Evolutionary conservation across 2,113 vertebrate species (phyloP).

Genomic region (Pagrus major): DNA sequence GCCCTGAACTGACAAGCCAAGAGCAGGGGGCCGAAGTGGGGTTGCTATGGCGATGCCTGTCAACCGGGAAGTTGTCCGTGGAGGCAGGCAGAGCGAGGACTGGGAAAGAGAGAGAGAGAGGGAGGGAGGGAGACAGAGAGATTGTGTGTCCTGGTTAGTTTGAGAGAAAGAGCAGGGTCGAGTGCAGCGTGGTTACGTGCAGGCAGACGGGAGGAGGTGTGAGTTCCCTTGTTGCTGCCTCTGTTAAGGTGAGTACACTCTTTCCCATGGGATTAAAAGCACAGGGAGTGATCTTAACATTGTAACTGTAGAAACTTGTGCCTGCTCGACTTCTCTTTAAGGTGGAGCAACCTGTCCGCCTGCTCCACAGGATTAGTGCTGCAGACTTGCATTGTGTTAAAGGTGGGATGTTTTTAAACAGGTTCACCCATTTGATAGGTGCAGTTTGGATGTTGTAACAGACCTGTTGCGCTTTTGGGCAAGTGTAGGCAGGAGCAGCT

Average conservation of each 20-base stretch:
- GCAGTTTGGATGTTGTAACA: slow-evolving; percentile 22
- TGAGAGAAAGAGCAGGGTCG: slow-evolving; percentile 45
- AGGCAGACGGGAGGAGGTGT: slow-evolving; percentile 45
- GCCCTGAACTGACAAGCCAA: slow-evolving; percentile 68
- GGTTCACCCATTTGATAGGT: slow-evolving; percentile 20
- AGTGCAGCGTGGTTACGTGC: slow-evolving; percentile 43
- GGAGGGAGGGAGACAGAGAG: slow-evolving; percentile 21
- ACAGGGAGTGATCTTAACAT: slow-evolving; percentile 4
- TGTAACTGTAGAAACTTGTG: neutral
- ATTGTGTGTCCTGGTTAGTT: slow-evolving; percentile 63
- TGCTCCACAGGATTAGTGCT: slow-evolving; percentile 50
- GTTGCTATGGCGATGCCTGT: slow-evolving; percentile 81
- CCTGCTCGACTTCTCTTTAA: slow-evolving; percentile 4
- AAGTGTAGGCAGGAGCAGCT: neutral
- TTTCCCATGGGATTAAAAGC: slow-evolving; percentile 16
- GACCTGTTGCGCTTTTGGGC: slow-evolving; percentile 25
- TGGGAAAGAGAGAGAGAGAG: slow-evolving; percentile 46
- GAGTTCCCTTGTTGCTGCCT: slow-evolving; percentile 50
- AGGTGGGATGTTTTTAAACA: slow-evolving; percentile 34
- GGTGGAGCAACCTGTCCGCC: slow-evolving; percentile 67
- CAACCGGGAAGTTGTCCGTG: slow-evolving; percentile 80
- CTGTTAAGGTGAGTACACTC: slow-evolving; percentile 71
- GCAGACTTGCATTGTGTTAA: slow-evolving; percentile 20
- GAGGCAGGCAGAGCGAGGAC: slow-evolving; percentile 69
- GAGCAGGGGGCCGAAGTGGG: slow-evolving; percentile 53